Percentiles rank a stretch among this genome's conserved stretches.
These are phyloP conservation scores for Eristalis intricaria DNA, from an alignment of 2,888 invertebrate genomes.

Conservation along the genomic window DNA sequence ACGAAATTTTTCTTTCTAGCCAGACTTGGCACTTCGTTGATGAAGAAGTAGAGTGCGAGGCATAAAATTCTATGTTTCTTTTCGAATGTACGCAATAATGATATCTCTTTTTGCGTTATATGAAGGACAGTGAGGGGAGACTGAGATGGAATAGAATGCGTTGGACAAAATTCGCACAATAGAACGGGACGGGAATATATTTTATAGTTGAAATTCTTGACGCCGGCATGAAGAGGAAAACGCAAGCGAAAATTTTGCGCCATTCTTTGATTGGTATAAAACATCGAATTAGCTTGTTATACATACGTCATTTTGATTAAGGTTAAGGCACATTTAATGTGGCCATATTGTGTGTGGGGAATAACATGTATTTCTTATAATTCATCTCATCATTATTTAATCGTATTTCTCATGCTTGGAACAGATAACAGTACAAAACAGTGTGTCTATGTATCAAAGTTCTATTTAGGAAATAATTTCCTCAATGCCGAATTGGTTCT, in stretches of 20 bases:
- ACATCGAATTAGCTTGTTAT: conserved; percentile 28
- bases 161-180: neutral
- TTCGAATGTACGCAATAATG: neutral
- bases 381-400: no score
- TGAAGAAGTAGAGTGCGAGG: conserved; percentile 44
- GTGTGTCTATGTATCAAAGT: no score
- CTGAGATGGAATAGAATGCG: neutral
- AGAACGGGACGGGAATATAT: neutral
- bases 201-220: conserved; percentile 21
- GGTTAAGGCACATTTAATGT: neutral
- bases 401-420: no score
- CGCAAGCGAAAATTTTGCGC: conserved; percentile 50
- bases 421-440: no score
- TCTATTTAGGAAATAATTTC: no score
- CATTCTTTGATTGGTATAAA: conserved; percentile 46
- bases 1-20: conserved; percentile 61
- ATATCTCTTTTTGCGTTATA: conserved; percentile 2
- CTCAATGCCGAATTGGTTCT: no score
- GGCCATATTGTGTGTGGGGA: neutral
- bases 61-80: conserved; percentile 58
- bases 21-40: conserved; percentile 40
- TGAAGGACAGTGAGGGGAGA: neutral
- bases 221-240: conserved; percentile 57
- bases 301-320: neutral
- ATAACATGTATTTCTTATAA: no score